phyloP scores from a whole-genome alignment of 2,888 invertebrate species.

The Myopa tessellatipennis region DNA sequence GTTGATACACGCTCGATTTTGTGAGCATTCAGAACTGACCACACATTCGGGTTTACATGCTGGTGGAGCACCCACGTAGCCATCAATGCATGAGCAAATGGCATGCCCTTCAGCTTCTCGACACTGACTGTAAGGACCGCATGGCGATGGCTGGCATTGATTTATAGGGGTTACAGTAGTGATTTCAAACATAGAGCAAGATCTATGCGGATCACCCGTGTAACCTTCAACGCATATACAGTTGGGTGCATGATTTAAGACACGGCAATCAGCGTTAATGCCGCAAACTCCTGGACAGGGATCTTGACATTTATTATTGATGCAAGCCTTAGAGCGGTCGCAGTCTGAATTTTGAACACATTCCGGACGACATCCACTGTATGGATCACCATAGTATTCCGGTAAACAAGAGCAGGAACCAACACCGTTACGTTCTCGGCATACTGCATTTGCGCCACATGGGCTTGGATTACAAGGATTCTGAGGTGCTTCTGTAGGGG shows the following conservation, averaged over 20 bases:
- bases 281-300: conserved; percentile 84
- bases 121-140: conserved; percentile 77
- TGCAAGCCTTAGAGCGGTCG: conserved; percentile 77
- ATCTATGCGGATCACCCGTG: conserved; percentile 78
- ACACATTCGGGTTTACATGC: conserved; percentile 76
- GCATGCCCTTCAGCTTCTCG: conserved; percentile 74
- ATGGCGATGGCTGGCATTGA: conserved; percentile 75
- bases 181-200: conserved; percentile 70
- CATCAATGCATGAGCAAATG: conserved; percentile 73
- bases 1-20: conserved; percentile 73
- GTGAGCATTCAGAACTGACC: conserved; percentile 75
- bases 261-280: conserved; percentile 80
- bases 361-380: conserved; percentile 83
- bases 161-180: conserved; percentile 62
- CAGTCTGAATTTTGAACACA: conserved; percentile 84
- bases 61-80: conserved; percentile 76
- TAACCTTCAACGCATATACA: conserved; percentile 80
- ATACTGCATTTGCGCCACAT: conserved; percentile 83
- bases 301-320: conserved; percentile 81
- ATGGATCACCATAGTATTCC: conserved; percentile 83
- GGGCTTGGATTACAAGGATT: conserved; percentile 83
- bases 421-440: conserved; percentile 79
- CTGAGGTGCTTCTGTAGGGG: conserved; percentile 71
- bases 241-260: conserved; percentile 80
- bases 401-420: conserved; percentile 82